Evolutionary conservation across 2,888 invertebrate species (phyloP).

Genomic region (Anodontia alba): DNA sequence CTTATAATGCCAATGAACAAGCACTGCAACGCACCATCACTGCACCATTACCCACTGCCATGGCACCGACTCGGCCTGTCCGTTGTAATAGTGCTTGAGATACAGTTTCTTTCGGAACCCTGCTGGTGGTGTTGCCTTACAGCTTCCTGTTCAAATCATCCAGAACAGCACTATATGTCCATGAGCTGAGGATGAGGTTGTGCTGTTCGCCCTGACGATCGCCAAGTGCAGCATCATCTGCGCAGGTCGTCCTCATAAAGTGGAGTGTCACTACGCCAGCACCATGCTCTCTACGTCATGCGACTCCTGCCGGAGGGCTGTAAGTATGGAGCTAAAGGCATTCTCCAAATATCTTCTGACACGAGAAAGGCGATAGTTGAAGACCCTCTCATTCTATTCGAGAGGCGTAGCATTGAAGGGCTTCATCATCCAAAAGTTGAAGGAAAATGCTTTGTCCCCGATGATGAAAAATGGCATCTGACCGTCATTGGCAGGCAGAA

Average conservation of each 20-base stretch:
- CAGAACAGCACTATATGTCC: background rate
- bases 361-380: no score
- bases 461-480: no score
- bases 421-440: no score
- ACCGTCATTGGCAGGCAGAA: no score
- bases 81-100: background rate
- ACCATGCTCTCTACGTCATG: background rate
- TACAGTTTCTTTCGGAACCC: background rate
- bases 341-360: no score
- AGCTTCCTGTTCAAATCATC: background rate
- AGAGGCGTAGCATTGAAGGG: no score
- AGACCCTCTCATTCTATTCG: no score
- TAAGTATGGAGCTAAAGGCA: background rate
- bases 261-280: background rate
- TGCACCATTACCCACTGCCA: background rate
- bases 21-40: background rate
- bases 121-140: conserved; percentile 6
- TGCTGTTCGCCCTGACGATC: background rate
- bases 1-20: background rate
- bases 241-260: background rate
- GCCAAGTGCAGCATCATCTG: background rate
- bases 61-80: background rate
- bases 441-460: no score
- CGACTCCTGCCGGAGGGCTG: background rate
- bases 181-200: background rate